phyloP scores from a whole-genome alignment of 2,113 vertebrate genomes.

The Lampris megalopsis region DNA sequence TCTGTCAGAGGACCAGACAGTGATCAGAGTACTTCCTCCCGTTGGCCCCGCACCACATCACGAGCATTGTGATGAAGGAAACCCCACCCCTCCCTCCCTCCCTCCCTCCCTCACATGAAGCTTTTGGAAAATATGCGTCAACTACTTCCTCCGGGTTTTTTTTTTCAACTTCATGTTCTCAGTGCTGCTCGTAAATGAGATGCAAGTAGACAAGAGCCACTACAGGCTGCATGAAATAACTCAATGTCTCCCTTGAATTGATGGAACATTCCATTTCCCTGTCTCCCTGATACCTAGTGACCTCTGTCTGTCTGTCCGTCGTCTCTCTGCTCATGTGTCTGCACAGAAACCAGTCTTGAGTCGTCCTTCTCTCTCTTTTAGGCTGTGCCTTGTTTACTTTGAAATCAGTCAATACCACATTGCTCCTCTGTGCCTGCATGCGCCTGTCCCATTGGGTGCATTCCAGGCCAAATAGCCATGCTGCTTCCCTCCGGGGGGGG shows the following conservation, averaged over 20 bases:
- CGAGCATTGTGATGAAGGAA: constrained; percentile 4
- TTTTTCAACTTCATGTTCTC: constrained; percentile 69
- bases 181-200: constrained; percentile 39
- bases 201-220: constrained; percentile 41
- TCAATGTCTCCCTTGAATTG: neutral
- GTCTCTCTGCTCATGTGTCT: neutral
- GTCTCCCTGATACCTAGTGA: neutral
- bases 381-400: neutral
- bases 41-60: constrained; percentile 12
- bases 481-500: neutral
- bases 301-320: neutral
- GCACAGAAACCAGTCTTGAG: neutral
- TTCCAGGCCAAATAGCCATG: neutral
- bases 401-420: neutral
- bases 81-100: neutral
- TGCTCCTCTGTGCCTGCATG: neutral
- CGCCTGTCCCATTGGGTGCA: neutral
- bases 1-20: neutral
- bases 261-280: neutral
- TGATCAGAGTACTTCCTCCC: neutral
- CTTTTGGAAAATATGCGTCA: constrained; percentile 71
- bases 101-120: constrained; percentile 36
- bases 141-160: constrained; percentile 57
- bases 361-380: neutral
- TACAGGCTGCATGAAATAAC: neutral